phyloP scores from a whole-genome alignment of 2,797 vertebrate genomes.

The Macropus fuliginosus region DNA sequence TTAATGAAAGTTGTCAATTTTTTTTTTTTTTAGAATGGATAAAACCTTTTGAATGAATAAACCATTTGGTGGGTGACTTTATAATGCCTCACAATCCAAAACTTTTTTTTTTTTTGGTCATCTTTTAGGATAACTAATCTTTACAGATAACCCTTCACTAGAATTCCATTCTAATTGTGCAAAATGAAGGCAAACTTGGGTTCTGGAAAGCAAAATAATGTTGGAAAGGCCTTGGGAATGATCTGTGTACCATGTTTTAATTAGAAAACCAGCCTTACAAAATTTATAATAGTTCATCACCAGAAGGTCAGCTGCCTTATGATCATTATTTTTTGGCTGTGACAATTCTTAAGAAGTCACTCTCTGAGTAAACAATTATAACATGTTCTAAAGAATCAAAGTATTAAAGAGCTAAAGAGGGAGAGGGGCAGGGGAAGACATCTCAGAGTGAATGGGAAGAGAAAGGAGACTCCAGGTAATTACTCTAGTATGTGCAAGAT shows the following conservation, averaged over 20 bases:
- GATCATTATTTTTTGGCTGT: background rate
- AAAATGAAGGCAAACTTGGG: background rate
- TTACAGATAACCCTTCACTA: background rate
- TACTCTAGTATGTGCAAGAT: background rate
- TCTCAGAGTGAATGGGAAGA: slow-evolving; percentile 38
- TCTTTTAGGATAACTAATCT: background rate
- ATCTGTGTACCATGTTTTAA: background rate
- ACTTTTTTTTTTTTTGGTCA: background rate
- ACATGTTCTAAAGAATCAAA: background rate
- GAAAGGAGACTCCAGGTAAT: background rate
- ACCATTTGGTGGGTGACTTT: slow-evolving; percentile 23
- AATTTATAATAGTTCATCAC: background rate
- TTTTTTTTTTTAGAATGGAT: slow-evolving; percentile 21
- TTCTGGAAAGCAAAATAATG: background rate
- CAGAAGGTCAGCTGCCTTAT: background rate
- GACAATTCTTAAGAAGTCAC: background rate
- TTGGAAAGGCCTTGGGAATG: background rate
- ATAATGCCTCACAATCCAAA: background rate
- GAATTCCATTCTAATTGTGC: background rate
- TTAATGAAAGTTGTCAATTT: slow-evolving; percentile 52
- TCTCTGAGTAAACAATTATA: background rate
- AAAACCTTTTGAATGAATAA: slow-evolving; percentile 34
- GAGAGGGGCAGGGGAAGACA: slow-evolving; percentile 32
- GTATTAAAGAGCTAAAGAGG: background rate
- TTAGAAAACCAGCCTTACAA: background rate